Evolutionary conservation across 2,113 vertebrate genomes (phyloP).

Genomic region (Pseudopodoces humilis): DNA sequence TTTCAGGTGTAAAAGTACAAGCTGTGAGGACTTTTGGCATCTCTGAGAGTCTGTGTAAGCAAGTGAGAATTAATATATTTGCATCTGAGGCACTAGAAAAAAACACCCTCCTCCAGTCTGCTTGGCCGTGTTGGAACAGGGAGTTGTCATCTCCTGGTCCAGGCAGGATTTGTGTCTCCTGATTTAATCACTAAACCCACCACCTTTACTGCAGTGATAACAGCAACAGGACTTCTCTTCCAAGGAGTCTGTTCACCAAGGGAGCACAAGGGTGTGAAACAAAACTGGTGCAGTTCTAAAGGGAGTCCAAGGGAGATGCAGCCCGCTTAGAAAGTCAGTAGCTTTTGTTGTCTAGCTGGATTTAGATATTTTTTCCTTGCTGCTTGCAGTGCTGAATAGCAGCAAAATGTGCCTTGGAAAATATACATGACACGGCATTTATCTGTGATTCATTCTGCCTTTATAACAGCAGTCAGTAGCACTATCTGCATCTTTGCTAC

Average conservation of each 20-base stretch:
- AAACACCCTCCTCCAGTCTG: not conserved
- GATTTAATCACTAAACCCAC: not conserved
- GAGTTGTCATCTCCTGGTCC: not conserved
- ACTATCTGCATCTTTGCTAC: not conserved
- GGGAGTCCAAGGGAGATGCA: not conserved
- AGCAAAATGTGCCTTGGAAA: not conserved
- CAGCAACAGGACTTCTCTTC: not conserved
- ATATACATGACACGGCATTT: not conserved
- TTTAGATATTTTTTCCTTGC: not conserved
- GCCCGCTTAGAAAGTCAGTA: not conserved
- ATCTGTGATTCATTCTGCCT: not conserved
- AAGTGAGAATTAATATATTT: not conserved
- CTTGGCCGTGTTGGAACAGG: accelerated
- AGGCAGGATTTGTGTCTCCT: not conserved
- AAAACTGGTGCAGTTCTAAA: not conserved
- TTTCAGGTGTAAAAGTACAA: slow-evolving; percentile 23
- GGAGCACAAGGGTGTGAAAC: not conserved
- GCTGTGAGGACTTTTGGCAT: not conserved
- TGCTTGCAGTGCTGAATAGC: not conserved
- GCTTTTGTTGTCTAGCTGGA: not conserved
- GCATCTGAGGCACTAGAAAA: not conserved
- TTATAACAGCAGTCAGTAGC: not conserved
- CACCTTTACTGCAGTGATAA: not conserved
- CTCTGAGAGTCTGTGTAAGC: not conserved
- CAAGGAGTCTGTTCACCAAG: not conserved